Base-by-base conservation (phyloP, 2,797 vertebrate genomes). In the Acestrorhynchus altus region DNA sequence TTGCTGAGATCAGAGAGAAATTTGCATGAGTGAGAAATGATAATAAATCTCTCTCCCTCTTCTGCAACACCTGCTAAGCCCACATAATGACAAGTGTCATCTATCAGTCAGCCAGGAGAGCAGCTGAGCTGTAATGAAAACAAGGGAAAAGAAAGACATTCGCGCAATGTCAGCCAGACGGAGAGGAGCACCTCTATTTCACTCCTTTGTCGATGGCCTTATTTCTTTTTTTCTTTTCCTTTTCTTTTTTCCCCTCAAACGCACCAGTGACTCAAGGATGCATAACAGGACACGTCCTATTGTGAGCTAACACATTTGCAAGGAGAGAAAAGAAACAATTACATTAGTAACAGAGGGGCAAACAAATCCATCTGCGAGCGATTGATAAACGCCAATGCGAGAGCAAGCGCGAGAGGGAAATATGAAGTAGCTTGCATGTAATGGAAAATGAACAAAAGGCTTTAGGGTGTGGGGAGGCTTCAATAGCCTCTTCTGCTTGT, bases 361-460 rank as follows among this genome's bases (percentile, higher is more conserved):
- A 77, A 76, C 40, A 71, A 83, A 84, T 72, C 44, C 59, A 76
- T 82, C 82, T 83, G 80, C 24, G 11, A 24, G 42, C 51, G n/a
- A 72, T 74, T 77, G 75, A 84, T 79, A 76, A 83, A 80, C 78
- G 52, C 47, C 31, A 40, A 46, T 64, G 46, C 24, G 28, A 42
- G 39, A 75, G 42, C 68, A 24, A 15, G 8, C 24, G 52, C 35
- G n/a, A 72, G 70, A 22, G 74, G n/a, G 73, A 35, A 78, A 81
- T 69, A 74, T 71, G 35, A 82, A 78, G 71, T 72, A 69, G 18
- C 76, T 74, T 69, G 56, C 39, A 15, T 22, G 35, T 18, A 49
- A 22, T 69, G 76, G 60, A 39, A 64, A 67, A 72, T 56, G 65
- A 72, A 68, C 73, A 68, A 83, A 67, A 78, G 77, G 42, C 69